Evolutionary conservation across 2,797 vertebrate species (phyloP).

Genomic region (Oreochromis mossambicus): DNA sequence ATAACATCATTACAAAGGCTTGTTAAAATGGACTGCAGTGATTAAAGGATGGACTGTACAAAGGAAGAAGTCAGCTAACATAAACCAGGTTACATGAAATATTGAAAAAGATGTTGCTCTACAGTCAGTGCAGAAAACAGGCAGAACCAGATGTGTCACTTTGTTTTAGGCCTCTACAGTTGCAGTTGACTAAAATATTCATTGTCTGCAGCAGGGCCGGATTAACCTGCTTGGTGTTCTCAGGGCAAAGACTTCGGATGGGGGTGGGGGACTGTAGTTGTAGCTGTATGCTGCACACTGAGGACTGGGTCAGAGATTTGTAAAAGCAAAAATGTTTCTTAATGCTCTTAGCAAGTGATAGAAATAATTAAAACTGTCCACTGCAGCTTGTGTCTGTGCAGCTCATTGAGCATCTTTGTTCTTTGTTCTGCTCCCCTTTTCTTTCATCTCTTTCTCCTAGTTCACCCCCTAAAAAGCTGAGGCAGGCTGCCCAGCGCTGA

Average conservation of each 20-base stretch:
- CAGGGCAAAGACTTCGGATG: background rate
- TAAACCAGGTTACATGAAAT: conserved; percentile 4
- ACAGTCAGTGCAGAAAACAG: background rate
- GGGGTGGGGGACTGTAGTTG: background rate
- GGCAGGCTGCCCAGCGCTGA: background rate
- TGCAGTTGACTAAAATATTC: background rate
- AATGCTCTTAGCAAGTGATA: background rate
- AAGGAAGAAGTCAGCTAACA: background rate
- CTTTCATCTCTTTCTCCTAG: background rate
- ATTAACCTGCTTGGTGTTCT: background rate
- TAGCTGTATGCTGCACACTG: background rate
- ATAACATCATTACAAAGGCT: background rate
- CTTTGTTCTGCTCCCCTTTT: background rate
- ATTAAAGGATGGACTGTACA: background rate
- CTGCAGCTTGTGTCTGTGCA: background rate
- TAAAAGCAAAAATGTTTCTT: background rate
- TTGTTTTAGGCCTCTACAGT: background rate
- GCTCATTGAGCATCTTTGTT: background rate
- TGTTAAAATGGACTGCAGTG: background rate
- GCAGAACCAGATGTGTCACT: background rate
- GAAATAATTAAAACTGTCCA: background rate
- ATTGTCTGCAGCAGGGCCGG: background rate
- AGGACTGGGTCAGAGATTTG: accelerated
- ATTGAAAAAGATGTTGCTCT: background rate
- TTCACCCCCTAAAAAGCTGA: background rate